Conservation (phyloP, 2,113 vertebrate genomes). For the Peromyscus polionotus region DNA sequence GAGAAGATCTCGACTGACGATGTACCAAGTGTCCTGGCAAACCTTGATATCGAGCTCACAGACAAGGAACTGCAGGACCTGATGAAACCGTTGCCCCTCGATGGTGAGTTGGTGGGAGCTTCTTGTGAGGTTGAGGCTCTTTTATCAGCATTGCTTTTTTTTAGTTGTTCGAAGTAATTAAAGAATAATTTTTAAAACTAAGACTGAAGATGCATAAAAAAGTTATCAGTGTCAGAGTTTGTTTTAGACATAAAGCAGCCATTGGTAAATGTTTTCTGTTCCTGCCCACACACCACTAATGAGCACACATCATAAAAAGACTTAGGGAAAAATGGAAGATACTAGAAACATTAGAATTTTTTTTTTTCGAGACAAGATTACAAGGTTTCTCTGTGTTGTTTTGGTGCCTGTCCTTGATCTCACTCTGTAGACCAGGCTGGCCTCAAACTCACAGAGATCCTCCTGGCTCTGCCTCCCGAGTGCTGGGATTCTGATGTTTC, state of each 20-base stretch:
- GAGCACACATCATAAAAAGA: neutral
- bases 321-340: neutral
- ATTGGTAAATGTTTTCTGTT: neutral
- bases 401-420: too few species aligned
- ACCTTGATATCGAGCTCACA: conserved; percentile 7
- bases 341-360: neutral
- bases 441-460: too few species aligned
- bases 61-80: conserved; percentile 6
- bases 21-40: neutral
- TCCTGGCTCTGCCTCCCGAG: too few species aligned
- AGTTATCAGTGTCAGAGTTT: neutral
- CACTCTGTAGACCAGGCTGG: too few species aligned
- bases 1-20: conserved; percentile 40
- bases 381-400: too few species aligned
- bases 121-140: neutral
- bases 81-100: neutral
- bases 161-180: neutral
- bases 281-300: neutral
- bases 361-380: too few species aligned
- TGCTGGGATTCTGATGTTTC: too few species aligned
- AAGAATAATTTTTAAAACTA: neutral
- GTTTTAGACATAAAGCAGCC: neutral
- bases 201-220: neutral
- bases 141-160: neutral
- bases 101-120: conserved; percentile 1